These are phyloP conservation scores for Streblospio benedicti DNA, from an alignment of 1,140 invertebrate species.

Conservation along the genomic window DNA sequence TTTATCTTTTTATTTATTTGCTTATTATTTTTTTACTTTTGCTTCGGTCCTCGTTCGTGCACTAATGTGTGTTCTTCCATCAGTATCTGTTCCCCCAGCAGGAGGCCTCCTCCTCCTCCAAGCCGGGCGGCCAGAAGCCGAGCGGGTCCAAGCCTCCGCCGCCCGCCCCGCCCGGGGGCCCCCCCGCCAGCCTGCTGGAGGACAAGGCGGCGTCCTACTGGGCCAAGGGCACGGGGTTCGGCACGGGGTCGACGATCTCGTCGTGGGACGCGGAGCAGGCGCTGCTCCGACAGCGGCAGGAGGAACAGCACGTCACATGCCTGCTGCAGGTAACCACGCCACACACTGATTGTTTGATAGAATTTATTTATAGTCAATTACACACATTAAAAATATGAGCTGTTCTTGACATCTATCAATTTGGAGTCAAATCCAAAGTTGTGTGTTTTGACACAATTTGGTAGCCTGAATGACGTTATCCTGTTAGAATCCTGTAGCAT, in stretches of 20 bases:
- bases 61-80: too few species aligned
- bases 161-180: slow-evolving; percentile 24
- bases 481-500: background rate
- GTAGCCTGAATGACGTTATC: background rate
- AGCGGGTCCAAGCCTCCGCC: slow-evolving; percentile 7
- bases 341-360: background rate
- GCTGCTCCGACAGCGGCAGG: slow-evolving; percentile 72
- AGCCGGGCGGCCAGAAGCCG: slow-evolving; percentile 17
- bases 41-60: background rate
- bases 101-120: too few species aligned
- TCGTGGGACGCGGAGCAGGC: slow-evolving; percentile 93
- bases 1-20: background rate
- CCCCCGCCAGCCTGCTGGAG: slow-evolving; percentile 23
- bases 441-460: too few species aligned
- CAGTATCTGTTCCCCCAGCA: too few species aligned
- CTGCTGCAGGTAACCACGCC: slow-evolving; percentile 55
- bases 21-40: slow-evolving; percentile 3
- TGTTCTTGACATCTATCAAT: too few species aligned
- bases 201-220: slow-evolving; percentile 78
- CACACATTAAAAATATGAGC: too few species aligned
- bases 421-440: too few species aligned
- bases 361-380: too few species aligned
- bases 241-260: slow-evolving; percentile 86
- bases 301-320: slow-evolving; percentile 87
- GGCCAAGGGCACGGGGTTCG: slow-evolving; percentile 89